phyloP scores from a whole-genome alignment of 2,113 vertebrate species.

The Pandion haliaetus region DNA sequence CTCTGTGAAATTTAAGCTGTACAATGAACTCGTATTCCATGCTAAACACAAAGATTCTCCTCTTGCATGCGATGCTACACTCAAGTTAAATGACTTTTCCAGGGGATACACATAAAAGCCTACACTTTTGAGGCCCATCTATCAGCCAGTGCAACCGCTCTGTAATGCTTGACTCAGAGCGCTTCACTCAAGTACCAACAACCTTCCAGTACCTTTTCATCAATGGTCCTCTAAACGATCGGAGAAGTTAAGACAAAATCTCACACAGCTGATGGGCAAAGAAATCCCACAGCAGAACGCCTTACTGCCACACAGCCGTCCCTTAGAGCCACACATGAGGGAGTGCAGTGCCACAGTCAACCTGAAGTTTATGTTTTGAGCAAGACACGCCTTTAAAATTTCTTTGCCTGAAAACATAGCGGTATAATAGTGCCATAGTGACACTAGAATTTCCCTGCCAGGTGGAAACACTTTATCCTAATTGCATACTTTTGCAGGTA shows the following conservation, averaged over 20 bases:
- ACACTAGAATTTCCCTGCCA: background rate
- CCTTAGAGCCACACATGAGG: background rate
- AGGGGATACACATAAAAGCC: background rate
- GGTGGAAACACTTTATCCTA: background rate
- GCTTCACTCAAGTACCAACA: background rate
- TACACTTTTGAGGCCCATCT: background rate
- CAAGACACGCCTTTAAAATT: background rate
- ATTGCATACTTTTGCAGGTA: background rate
- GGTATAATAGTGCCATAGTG: background rate
- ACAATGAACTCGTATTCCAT: background rate
- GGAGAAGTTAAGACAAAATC: background rate
- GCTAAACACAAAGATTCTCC: background rate
- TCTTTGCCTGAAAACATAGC: background rate
- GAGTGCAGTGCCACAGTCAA: background rate
- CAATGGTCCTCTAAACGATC: background rate
- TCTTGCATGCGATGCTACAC: background rate
- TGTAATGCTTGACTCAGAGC: background rate
- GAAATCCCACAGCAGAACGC: background rate
- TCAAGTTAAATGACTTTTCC: background rate
- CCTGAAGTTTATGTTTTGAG: background rate
- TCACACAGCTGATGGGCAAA: background rate
- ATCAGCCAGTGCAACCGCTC: background rate
- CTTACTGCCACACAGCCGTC: background rate
- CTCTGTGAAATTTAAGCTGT: background rate
- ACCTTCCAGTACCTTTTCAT: background rate